These are phyloP conservation scores for Threskiornis aethiopicus DNA, from an alignment of 2,797 vertebrate species.

Conservation along the genomic window DNA sequence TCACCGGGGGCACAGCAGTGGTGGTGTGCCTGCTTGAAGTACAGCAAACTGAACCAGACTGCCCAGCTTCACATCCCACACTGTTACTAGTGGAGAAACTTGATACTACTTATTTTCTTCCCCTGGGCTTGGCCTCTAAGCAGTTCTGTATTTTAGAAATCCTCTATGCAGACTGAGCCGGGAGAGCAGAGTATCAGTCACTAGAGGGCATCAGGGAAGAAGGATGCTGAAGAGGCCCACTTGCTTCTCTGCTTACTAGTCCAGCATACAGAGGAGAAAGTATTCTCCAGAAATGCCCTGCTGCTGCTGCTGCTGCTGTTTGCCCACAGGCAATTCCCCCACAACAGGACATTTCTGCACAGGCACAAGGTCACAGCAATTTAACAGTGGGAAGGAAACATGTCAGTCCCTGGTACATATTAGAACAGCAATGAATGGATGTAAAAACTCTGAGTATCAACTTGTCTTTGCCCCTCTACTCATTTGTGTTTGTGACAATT, in stretches of 20 bases:
- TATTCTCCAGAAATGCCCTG: neutral
- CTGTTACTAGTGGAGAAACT: neutral
- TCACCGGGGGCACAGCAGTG: neutral
- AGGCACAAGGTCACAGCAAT: neutral
- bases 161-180: rapidly evolving
- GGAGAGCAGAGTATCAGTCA: neutral
- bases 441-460: neutral
- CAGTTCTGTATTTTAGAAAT: neutral
- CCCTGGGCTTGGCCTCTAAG: neutral
- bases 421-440: neutral
- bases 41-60: neutral
- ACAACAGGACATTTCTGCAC: neutral
- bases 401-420: rapidly evolving
- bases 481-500: neutral
- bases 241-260: neutral
- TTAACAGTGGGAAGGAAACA: neutral
- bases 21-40: neutral
- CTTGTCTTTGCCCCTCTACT: neutral
- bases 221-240: neutral
- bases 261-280: rapidly evolving
- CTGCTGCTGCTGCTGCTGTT: neutral
- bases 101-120: neutral
- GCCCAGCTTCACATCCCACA: neutral
- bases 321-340: neutral
- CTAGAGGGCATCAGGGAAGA: neutral